Evolutionary conservation across 1,140 invertebrate genomes (phyloP).

Genomic region (Zeugodacus cucurbitae): DNA sequence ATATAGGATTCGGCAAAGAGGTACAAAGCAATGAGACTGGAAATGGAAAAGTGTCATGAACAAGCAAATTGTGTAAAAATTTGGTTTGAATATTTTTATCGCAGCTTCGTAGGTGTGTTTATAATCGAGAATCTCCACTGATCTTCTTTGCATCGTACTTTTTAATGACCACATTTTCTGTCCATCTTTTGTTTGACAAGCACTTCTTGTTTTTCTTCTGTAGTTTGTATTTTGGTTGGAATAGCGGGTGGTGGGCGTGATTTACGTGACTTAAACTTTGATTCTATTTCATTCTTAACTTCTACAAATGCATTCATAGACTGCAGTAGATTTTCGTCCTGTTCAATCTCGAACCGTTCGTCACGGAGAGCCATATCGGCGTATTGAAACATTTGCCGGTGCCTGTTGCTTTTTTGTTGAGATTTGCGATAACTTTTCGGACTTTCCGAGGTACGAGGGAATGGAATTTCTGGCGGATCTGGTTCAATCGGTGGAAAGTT

Average conservation of each 20-base stretch:
- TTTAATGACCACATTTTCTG: not conserved
- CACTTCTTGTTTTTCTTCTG: not conserved
- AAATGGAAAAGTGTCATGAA: not conserved
- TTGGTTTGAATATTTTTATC: not conserved
- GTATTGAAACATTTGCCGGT: constrained; percentile 53
- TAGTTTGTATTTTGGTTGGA: not conserved
- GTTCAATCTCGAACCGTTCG: constrained; percentile 51
- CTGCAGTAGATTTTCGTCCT: constrained; percentile 61
- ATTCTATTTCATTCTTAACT: constrained; percentile 59
- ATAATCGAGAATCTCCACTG: not conserved
- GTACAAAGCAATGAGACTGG: not conserved
- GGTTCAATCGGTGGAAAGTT: constrained; percentile 58
- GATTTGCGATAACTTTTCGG: not conserved
- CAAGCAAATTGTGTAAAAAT: not conserved
- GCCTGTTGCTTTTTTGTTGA: constrained; percentile 36
- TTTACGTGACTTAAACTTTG: constrained; percentile 20
- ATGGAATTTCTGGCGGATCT: constrained; percentile 50
- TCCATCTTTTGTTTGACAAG: not conserved
- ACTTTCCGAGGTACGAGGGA: not conserved
- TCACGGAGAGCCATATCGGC: constrained; percentile 55
- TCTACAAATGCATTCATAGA: constrained; percentile 60
- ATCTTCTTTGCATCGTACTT: not conserved
- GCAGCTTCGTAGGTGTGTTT: not conserved
- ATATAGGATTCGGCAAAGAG: not conserved
- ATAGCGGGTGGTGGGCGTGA: not conserved